These are phyloP conservation scores for Carterocephalus palaemon DNA, from an alignment of 2,888 invertebrate genomes.

Conservation along the genomic window DNA sequence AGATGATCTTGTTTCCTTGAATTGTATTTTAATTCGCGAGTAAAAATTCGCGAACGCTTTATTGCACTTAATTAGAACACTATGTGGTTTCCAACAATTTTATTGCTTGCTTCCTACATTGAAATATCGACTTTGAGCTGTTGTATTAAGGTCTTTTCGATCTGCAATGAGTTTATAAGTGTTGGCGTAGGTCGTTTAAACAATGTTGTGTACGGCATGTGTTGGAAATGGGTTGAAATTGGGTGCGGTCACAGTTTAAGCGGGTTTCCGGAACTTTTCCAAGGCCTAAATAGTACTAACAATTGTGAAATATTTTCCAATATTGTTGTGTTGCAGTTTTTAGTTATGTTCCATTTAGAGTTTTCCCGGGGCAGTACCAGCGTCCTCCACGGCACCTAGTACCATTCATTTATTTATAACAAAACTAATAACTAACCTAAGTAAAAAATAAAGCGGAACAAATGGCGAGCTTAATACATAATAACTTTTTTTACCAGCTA, in stretches of 20 bases:
- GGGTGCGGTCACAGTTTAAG: constrained; percentile 33
- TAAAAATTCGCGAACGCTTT: constrained; percentile 40
- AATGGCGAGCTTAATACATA: no score
- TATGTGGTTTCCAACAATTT: constrained; percentile 11
- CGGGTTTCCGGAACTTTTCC: no score
- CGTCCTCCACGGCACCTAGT: no score
- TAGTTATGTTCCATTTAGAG: no score
- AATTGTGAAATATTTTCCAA: no score
- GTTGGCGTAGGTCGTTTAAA: constrained; percentile 40
- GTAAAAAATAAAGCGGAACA: no score
- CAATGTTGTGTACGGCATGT: constrained; percentile 42
- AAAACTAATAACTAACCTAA: no score
- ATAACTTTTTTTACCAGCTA: no score
- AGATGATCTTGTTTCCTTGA: constrained; percentile 25
- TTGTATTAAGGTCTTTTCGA: constrained; percentile 24
- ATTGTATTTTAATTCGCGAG: constrained; percentile 30
- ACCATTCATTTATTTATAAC: no score
- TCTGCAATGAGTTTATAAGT: constrained; percentile 25
- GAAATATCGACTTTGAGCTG: constrained; percentile 2
- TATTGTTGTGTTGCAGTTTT: no score
- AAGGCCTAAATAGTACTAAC: no score
- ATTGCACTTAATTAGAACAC: constrained; percentile 45
- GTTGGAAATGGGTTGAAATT: constrained; percentile 42
- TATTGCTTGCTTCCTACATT: background rate
- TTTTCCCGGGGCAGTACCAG: no score